phyloP scores from a whole-genome alignment of 2,888 invertebrate species.

The Heliconius cydno region DNA sequence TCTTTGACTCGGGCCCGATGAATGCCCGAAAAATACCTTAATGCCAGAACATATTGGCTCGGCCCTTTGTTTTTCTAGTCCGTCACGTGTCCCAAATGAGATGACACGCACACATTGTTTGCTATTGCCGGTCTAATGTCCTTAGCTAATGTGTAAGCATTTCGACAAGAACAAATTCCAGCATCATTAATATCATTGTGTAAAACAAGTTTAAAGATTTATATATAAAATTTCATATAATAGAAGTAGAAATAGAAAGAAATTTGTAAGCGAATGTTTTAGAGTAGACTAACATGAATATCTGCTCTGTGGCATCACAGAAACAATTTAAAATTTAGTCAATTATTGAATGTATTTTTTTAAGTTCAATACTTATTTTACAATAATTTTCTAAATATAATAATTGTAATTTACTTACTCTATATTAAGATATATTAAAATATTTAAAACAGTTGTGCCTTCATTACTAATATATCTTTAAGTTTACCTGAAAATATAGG shows the following conservation, averaged over 20 bases:
- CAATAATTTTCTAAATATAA: too few species aligned
- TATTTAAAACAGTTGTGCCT: neutral
- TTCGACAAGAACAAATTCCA: constrained; percentile 81
- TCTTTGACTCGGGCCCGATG: neutral
- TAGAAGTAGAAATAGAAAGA: constrained; percentile 16
- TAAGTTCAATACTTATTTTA: too few species aligned
- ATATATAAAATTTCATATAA: neutral
- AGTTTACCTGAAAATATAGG: neutral
- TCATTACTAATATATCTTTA: neutral
- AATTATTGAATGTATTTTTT: too few species aligned
- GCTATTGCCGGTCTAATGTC: constrained; percentile 70
- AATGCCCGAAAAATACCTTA: constrained; percentile 34
- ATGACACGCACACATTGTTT: constrained; percentile 65
- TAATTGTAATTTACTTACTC: too few species aligned
- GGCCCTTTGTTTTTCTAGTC: constrained; percentile 51
- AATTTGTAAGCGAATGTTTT: constrained; percentile 9
- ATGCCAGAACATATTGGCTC: constrained; percentile 45
- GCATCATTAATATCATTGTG: constrained; percentile 68
- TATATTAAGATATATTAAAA: neutral
- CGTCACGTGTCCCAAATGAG: constrained; percentile 71
- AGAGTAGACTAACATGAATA: neutral
- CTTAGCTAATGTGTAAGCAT: constrained; percentile 74
- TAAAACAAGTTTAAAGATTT: constrained; percentile 67
- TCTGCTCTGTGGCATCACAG: too few species aligned
- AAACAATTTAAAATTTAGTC: too few species aligned